A percentile compares a stretch with the other conserved stretches of the same genome.
These are phyloP conservation scores for Hemithea aestivaria DNA, from an alignment of 2,888 invertebrate species.

Conservation along the genomic window DNA sequence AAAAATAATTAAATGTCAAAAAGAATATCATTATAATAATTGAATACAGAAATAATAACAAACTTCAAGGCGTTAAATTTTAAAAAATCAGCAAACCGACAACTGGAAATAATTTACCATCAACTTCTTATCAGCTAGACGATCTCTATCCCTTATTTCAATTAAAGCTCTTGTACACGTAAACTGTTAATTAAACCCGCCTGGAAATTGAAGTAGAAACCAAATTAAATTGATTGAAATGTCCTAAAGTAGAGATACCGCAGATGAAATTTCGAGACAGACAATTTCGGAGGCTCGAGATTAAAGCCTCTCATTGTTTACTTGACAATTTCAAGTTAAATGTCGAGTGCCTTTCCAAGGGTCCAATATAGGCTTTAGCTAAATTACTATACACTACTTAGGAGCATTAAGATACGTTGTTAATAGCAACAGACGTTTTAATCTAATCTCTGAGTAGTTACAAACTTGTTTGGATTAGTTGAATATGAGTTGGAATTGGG, in stretches of 20 bases:
- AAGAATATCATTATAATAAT: too few relatives aligned
- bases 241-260: slow-evolving; percentile 10
- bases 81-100: too few relatives aligned
- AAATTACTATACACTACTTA: slow-evolving; percentile 4
- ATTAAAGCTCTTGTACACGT: slow-evolving; percentile 9
- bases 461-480: slow-evolving; percentile 18
- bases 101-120: background rate
- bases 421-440: slow-evolving; percentile 8
- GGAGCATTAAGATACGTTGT: slow-evolving; percentile 1
- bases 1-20: too few relatives aligned
- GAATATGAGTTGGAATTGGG: slow-evolving; percentile 13
- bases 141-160: slow-evolving; percentile 6
- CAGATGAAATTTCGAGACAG: slow-evolving; percentile 13
- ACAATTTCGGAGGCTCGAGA: slow-evolving; percentile 7
- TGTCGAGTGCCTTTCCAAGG: slow-evolving; percentile 11
- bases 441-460: slow-evolving; percentile 17
- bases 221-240: slow-evolving; percentile 19
- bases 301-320: slow-evolving; percentile 16
- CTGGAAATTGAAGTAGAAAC: slow-evolving; percentile 19
- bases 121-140: slow-evolving; percentile 2
- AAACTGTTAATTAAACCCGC: slow-evolving; percentile 17
- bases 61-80: too few relatives aligned
- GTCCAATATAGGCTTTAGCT: slow-evolving; percentile 4
- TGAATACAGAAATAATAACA: too few relatives aligned
- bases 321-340: slow-evolving; percentile 17